These are phyloP conservation scores for Myripristis jacobus DNA, from an alignment of 2,797 vertebrate genomes.

Conservation along the genomic window DNA sequence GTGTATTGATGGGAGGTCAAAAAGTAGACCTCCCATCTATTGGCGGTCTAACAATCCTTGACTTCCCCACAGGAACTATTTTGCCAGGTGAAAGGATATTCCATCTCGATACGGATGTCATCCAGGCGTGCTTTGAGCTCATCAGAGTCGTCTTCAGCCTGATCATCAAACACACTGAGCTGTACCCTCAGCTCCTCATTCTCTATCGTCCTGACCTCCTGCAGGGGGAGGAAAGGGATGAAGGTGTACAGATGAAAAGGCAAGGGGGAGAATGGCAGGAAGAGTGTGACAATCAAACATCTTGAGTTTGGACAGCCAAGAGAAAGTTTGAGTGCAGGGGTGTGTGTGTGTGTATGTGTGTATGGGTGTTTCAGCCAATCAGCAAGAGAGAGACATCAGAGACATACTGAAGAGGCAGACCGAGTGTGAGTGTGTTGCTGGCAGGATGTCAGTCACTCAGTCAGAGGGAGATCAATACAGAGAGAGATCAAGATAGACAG, in stretches of 20 bases:
- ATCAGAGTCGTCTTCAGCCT: conserved; percentile 90
- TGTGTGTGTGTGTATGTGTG: not conserved
- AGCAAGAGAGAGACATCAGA: conserved; percentile 33
- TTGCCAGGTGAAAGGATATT: conserved; percentile 90
- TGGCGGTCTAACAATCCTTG: not conserved
- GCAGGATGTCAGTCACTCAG: conserved; percentile 11
- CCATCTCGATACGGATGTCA: conserved; percentile 93
- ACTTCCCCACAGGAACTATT: conserved; percentile 20
- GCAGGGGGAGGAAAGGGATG: conserved; percentile 33
- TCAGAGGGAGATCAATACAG: not conserved
- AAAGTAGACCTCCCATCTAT: conserved; percentile 3
- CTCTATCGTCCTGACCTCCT: conserved; percentile 90
- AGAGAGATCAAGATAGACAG: conserved; percentile 24
- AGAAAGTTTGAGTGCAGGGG: conserved; percentile 22
- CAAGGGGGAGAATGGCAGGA: conserved; percentile 25
- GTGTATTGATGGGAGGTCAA: conserved; percentile 13
- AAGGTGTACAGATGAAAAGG: conserved; percentile 39
- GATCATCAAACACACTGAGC: conserved; percentile 89
- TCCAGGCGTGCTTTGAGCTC: conserved; percentile 90
- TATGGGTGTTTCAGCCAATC: conserved; percentile 14
- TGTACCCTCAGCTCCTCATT: conserved; percentile 93
- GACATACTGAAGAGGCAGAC: not conserved
- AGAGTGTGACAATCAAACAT: conserved; percentile 35
- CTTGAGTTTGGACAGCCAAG: conserved; percentile 38
- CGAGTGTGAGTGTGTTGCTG: conserved; percentile 36